A percentile compares a stretch with the other conserved stretches of the same genome.
These are phyloP conservation scores for Hippocampus kuda DNA, from an alignment of 2,797 vertebrate genomes.

Conservation along the genomic window DNA sequence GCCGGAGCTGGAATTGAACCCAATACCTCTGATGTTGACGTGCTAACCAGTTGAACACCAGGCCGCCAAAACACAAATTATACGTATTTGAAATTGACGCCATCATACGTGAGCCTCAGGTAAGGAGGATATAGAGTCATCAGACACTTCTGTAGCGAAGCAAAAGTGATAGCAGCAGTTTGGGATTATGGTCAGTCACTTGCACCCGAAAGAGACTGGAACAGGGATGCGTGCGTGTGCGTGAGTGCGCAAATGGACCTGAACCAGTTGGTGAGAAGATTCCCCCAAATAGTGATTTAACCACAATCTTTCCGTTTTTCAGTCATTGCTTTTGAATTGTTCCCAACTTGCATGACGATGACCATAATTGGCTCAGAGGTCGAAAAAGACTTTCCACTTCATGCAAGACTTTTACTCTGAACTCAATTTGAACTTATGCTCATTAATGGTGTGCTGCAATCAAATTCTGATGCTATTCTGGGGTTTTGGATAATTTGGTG, in stretches of 20 bases:
- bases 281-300: slow-evolving; percentile 9
- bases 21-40: no score
- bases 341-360: neutral
- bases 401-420: slow-evolving; percentile 4
- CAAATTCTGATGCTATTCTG: slow-evolving; percentile 31
- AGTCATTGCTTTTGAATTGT: neutral
- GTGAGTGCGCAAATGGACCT: slow-evolving; percentile 9
- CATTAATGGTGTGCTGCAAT: slow-evolving; percentile 27
- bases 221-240: neutral
- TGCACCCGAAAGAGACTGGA: slow-evolving; percentile 14
- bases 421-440: slow-evolving; percentile 21
- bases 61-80: neutral
- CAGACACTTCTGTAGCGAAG: slow-evolving; percentile 35
- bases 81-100: slow-evolving; percentile 20
- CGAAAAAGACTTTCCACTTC: neutral
- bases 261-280: slow-evolving; percentile 35
- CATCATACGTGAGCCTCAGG: slow-evolving; percentile 27
- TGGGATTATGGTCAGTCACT: slow-evolving; percentile 50
- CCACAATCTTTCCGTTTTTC: neutral
- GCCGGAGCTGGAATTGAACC: no score
- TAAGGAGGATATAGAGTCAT: slow-evolving; percentile 37
- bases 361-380: neutral
- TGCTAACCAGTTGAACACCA: no score
- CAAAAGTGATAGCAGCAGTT: slow-evolving; percentile 49
- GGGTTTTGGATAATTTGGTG: slow-evolving; percentile 22